These are phyloP conservation scores for Salticus scenicus DNA, from an alignment of 2,888 invertebrate genomes.

Conservation along the genomic window DNA sequence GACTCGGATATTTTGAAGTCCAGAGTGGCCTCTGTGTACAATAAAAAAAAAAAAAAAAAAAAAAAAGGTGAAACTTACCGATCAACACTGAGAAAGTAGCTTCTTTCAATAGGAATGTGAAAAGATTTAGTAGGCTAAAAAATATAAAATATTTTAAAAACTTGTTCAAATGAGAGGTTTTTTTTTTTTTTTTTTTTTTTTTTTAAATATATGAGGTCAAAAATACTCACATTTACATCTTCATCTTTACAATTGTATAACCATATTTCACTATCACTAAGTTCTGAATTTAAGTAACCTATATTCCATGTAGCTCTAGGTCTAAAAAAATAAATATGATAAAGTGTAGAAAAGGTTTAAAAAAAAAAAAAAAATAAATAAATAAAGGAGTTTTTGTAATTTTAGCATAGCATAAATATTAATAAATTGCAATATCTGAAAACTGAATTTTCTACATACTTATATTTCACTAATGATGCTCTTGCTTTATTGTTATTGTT, in stretches of 20 bases:
- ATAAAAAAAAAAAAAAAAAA: not conserved
- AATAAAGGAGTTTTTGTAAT: too few species aligned
- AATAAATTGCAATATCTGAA: too few species aligned
- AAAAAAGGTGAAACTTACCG: slow-evolving; percentile 72
- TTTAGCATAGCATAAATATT: too few species aligned
- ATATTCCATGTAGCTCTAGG: slow-evolving; percentile 93
- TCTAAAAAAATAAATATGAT: slow-evolving; percentile 76
- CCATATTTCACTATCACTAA: slow-evolving; percentile 95
- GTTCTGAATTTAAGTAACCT: slow-evolving; percentile 93
- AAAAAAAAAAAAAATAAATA: too few species aligned
- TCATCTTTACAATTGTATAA: slow-evolving; percentile 82
- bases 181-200: too few species aligned
- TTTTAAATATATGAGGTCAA: too few species aligned
- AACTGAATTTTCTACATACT: too few species aligned
- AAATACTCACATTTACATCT: slow-evolving; percentile 49
- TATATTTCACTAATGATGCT: too few species aligned
- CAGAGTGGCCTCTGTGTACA: too few species aligned
- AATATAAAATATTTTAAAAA: slow-evolving; percentile 37
- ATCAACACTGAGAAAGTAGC: slow-evolving; percentile 90
- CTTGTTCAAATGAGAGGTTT: slow-evolving; percentile 30
- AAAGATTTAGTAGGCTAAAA: slow-evolving; percentile 74
- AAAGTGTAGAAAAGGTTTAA: too few species aligned
- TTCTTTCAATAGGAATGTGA: slow-evolving; percentile 79
- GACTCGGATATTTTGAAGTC: too few species aligned
- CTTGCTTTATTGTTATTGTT: too few species aligned